Evolutionary conservation across 1,140 invertebrate genomes (phyloP).

Genomic region (Bradysia coprophila): DNA sequence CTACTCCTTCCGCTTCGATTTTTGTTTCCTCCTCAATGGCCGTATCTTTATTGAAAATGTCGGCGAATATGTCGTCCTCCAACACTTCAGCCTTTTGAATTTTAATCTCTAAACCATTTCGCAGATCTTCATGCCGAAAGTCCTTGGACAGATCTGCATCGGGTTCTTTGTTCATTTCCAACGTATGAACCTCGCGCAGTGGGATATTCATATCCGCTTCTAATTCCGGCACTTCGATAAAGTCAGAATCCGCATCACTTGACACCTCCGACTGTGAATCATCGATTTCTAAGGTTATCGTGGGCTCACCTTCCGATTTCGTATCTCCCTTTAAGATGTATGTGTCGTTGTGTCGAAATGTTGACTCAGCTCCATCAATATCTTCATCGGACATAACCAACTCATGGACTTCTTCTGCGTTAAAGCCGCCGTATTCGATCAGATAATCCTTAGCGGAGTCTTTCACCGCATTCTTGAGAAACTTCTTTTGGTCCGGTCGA

Average conservation of each 20-base stretch:
- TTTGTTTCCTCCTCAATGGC: too few species aligned
- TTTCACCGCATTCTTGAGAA: slow-evolving; percentile 12
- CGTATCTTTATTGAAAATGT: slow-evolving; percentile 31
- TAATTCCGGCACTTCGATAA: slow-evolving; percentile 19
- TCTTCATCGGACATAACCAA: slow-evolving; percentile 12
- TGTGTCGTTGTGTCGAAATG: background rate
- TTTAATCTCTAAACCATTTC: too few species aligned
- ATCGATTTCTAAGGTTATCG: background rate
- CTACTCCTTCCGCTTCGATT: background rate
- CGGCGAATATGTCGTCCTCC: slow-evolving; percentile 49
- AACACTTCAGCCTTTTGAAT: too few species aligned
- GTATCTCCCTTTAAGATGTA: too few species aligned
- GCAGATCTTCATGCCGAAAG: background rate
- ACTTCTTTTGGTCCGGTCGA: slow-evolving; percentile 16
- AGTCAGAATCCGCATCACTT: slow-evolving; percentile 6
- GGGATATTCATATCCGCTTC: background rate
- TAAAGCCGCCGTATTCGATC: slow-evolving; percentile 52
- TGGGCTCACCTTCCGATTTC: too few species aligned
- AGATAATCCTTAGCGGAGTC: slow-evolving; percentile 40
- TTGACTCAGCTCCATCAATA: background rate
- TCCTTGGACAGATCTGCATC: background rate
- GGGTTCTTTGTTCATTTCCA: background rate
- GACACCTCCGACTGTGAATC: background rate
- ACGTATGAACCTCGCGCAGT: background rate
- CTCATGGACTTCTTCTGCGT: slow-evolving; percentile 39